Conservation (phyloP, 2,888 invertebrate species). For the Pasiphila rectangulata region DNA sequence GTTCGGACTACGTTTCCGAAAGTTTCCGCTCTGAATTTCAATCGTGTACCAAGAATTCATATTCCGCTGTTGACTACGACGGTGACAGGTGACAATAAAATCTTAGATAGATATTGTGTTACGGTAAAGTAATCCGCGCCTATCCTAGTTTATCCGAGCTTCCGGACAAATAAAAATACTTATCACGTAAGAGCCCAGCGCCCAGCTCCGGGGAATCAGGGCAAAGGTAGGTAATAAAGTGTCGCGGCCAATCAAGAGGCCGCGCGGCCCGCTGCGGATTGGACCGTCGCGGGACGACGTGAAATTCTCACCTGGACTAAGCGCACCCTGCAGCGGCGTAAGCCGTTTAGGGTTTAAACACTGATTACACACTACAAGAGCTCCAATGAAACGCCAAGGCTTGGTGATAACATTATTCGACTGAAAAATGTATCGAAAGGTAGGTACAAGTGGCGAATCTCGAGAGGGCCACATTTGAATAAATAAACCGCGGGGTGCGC, state of each 20-base stretch:
- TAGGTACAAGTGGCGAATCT: constrained; percentile 62
- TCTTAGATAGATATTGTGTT: constrained; percentile 57
- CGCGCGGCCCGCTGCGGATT: constrained; percentile 45
- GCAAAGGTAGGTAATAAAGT: constrained; percentile 49
- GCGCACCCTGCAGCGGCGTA: constrained; percentile 24
- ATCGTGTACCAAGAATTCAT: background rate
- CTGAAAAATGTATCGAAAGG: constrained; percentile 70
- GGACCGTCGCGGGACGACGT: constrained; percentile 38
- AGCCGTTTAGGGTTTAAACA: constrained; percentile 36
- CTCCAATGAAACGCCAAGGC: constrained; percentile 38
- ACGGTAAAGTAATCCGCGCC: constrained; percentile 50
- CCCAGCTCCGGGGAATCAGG: constrained; percentile 40
- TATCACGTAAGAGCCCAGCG: constrained; percentile 58
- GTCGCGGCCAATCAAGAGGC: constrained; percentile 53
- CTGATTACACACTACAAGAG: constrained; percentile 36
- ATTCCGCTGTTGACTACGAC: background rate
- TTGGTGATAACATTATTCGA: constrained; percentile 69
- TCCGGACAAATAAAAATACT: constrained; percentile 65
- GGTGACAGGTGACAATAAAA: constrained; percentile 51
- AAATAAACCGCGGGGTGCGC: constrained; percentile 54
- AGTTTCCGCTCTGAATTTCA: constrained; percentile 6
- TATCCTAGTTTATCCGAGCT: constrained; percentile 50
- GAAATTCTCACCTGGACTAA: constrained; percentile 33
- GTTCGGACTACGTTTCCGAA: constrained; percentile 15
- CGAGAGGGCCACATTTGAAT: constrained; percentile 60